phyloP scores from a whole-genome alignment of 2,797 vertebrate species.

The Onychomys leucogaster region DNA sequence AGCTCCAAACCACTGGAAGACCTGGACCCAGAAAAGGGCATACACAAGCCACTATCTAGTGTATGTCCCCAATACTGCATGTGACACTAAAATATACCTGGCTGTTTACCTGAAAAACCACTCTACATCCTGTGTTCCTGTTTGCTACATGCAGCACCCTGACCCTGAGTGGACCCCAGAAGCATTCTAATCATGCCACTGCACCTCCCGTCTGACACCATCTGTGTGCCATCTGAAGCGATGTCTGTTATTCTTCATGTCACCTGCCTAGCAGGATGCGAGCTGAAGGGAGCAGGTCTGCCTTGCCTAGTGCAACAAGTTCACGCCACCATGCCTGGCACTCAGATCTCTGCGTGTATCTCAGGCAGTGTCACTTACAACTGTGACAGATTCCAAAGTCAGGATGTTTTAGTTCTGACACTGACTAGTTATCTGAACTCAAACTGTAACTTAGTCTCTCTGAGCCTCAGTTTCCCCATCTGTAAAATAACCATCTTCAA shows the following conservation, averaged over 20 bases:
- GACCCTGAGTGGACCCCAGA: not conserved
- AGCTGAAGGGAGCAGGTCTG: not conserved
- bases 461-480: not conserved
- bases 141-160: not conserved
- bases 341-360: not conserved
- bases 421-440: not conserved
- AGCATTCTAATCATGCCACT: not conserved
- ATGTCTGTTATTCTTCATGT: not conserved
- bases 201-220: not conserved
- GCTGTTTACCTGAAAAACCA: not conserved
- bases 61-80: not conserved
- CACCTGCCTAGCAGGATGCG: accelerated
- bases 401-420: not conserved
- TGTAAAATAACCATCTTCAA: not conserved
- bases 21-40: not conserved
- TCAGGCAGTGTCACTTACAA: not conserved
- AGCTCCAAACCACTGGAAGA: not conserved
- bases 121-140: not conserved
- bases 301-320: not conserved
- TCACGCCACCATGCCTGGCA: too few species aligned
- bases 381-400: not conserved
- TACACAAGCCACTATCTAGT: not conserved
- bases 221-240: not conserved
- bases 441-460: not conserved
- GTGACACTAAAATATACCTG: not conserved